Conservation (phyloP, 2,797 vertebrate genomes). For the Xenentodon cancila region DNA sequence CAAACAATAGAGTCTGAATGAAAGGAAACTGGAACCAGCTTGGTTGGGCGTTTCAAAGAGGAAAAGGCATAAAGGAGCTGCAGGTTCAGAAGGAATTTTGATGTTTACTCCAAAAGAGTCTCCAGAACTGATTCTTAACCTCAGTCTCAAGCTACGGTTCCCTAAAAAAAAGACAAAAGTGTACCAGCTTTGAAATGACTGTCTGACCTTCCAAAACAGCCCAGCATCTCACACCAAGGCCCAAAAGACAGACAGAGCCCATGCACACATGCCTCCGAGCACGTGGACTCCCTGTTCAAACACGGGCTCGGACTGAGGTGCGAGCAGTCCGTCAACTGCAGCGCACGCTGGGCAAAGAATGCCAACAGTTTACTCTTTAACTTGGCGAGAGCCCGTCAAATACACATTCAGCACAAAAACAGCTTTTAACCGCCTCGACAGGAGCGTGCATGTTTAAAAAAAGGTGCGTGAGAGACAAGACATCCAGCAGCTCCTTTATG, state of each 20-base stretch:
- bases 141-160: conserved; percentile 61
- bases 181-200: conserved; percentile 60
- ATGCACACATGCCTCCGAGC: conserved; percentile 35
- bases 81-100: conserved; percentile 65
- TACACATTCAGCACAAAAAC: conserved; percentile 54
- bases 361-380: conserved; percentile 76
- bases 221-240: conserved; percentile 54
- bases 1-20: conserved; percentile 59
- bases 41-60: conserved; percentile 44
- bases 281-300: conserved; percentile 70
- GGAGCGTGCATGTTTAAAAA: conserved; percentile 20
- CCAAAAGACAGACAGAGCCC: conserved; percentile 72
- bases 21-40: conserved; percentile 68
- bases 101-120: conserved; percentile 67
- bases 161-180: conserved; percentile 39
- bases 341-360: conserved; percentile 70
- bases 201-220: conserved; percentile 44
- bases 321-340: conserved; percentile 69
- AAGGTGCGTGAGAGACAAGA: conserved; percentile 54
- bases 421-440: conserved; percentile 45
- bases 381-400: conserved; percentile 64
- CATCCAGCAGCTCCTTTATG: conserved; percentile 64
- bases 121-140: conserved; percentile 58
- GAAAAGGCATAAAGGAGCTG: conserved; percentile 27
- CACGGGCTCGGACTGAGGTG: conserved; percentile 62